A percentile compares a stretch with the other conserved stretches of the same genome.
Conservation (phyloP, 2,888 invertebrate genomes). For the Clanis bilineata region DNA sequence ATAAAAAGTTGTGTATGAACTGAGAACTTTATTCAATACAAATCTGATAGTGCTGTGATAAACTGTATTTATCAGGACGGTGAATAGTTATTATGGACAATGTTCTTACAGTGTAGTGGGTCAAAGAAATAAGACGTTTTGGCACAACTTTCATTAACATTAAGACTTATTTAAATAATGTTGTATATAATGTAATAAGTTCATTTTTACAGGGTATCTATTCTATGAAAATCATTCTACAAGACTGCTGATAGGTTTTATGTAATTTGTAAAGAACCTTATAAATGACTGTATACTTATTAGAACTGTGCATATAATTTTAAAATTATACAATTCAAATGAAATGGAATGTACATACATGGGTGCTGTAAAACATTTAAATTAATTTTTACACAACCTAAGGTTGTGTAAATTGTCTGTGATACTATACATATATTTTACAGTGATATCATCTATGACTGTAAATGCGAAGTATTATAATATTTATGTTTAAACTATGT, state of each 20-base stretch:
- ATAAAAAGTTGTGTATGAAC: slow-evolving; percentile 77
- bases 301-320: background rate
- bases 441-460: background rate
- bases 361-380: background rate
- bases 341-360: background rate
- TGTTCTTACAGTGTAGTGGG: slow-evolving; percentile 22
- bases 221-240: slow-evolving; percentile 5
- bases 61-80: slow-evolving; percentile 32
- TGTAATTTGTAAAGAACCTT: background rate
- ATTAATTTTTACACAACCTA: background rate
- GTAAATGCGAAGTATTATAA: background rate
- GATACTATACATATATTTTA: slow-evolving; percentile 22
- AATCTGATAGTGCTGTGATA: slow-evolving; percentile 69
- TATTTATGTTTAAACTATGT: slow-evolving; percentile 12
- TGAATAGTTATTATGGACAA: slow-evolving; percentile 30
- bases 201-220: slow-evolving; percentile 21
- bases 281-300: background rate
- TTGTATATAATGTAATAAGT: slow-evolving; percentile 12
- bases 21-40: slow-evolving; percentile 77
- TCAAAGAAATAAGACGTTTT: slow-evolving; percentile 7
- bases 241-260: background rate
- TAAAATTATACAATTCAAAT: background rate
- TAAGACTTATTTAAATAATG: slow-evolving; percentile 18
- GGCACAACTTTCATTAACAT: background rate
- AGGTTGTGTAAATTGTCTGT: slow-evolving; percentile 23